These are phyloP conservation scores for Tauraco erythrolophus DNA, from an alignment of 2,113 vertebrate species.

Conservation along the genomic window DNA sequence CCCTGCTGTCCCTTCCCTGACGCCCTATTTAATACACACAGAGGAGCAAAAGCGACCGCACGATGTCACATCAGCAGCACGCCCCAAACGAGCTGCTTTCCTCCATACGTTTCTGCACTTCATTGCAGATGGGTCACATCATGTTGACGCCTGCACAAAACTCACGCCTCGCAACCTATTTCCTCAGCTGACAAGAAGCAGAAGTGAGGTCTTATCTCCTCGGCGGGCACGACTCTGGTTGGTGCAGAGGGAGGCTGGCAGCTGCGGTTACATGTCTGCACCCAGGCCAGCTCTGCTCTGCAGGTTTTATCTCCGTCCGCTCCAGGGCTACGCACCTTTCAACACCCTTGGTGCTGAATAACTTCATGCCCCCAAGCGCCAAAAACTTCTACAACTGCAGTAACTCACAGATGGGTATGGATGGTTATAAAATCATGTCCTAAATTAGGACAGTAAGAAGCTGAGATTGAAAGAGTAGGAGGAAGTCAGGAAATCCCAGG, in stretches of 20 bases:
- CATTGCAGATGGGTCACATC: not conserved
- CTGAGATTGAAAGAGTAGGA: conserved; percentile 50
- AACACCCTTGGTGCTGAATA: not conserved
- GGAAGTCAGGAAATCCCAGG: conserved; percentile 56
- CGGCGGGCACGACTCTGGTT: fast-evolving
- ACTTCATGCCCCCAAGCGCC: not conserved
- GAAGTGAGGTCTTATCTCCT: not conserved
- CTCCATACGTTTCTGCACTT: not conserved
- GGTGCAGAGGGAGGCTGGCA: fast-evolving
- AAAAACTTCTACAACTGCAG: not conserved
- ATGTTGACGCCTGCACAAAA: not conserved
- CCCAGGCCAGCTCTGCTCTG: not conserved
- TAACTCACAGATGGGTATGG: conserved; percentile 18
- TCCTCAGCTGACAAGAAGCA: conserved; percentile 7
- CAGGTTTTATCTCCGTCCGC: not conserved
- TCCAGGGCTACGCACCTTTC: not conserved
- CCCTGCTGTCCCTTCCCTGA: not conserved
- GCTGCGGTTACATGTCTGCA: fast-evolving
- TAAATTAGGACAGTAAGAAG: conserved; percentile 60
- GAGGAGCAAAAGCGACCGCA: not conserved
- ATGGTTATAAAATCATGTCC: conserved; percentile 25
- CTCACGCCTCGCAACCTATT: not conserved
- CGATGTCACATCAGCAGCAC: not conserved
- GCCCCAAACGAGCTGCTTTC: not conserved
- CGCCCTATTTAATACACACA: not conserved